A percentile compares a stretch with the other conserved stretches of the same genome.
Evolutionary conservation across 2,113 vertebrate genomes (phyloP).

Genomic region (Scophthalmus maximus): DNA sequence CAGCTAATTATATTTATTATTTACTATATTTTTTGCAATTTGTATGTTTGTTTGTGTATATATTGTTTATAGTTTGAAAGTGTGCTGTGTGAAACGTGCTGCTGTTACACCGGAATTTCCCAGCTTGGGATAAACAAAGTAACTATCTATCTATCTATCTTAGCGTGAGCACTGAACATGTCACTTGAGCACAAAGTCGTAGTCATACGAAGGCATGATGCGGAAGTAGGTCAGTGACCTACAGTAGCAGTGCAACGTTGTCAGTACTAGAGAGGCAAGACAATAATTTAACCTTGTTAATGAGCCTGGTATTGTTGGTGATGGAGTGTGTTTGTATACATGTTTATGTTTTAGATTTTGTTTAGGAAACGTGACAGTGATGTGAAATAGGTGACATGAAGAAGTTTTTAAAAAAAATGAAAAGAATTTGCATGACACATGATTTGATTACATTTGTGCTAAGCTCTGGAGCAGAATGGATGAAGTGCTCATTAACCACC

Average conservation of each 20-base stretch:
- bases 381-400: not conserved
- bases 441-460: constrained; percentile 23
- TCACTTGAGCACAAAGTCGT: not conserved
- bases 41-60: too few relatives aligned
- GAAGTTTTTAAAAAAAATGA: not conserved
- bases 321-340: not conserved
- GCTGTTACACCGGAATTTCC: too few relatives aligned
- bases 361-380: not conserved
- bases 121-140: too few relatives aligned
- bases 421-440: not conserved
- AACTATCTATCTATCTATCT: too few relatives aligned
- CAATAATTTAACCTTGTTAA: constrained; percentile 33
- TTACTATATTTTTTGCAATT: too few relatives aligned
- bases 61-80: too few relatives aligned
- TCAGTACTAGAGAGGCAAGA: not conserved
- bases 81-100: not conserved
- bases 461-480: not conserved
- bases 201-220: not conserved
- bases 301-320: not conserved
- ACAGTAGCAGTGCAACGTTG: constrained; percentile 48
- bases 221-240: constrained; percentile 78
- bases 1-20: not conserved
- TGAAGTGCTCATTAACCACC: not conserved
- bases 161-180: not conserved
- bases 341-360: not conserved